Percentiles rank a stretch among this genome's conserved stretches.
Conservation (phyloP, 2,888 invertebrate genomes). For the Metellina segmentata region DNA sequence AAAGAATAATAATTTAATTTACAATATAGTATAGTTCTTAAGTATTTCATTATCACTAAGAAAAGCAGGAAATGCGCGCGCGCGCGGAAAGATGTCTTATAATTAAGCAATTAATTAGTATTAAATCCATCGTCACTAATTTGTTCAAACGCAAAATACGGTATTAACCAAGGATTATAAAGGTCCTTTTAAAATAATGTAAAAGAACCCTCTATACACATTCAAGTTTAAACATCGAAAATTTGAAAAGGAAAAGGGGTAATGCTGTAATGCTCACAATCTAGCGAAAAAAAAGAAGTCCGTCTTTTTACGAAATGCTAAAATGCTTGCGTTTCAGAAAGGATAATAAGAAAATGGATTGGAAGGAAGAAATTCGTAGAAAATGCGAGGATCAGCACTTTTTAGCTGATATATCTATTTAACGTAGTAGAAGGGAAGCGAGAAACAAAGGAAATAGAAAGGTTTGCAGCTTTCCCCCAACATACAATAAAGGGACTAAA, state of each 20-base stretch:
- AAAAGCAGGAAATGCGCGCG: too few species aligned
- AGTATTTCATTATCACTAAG: too few species aligned
- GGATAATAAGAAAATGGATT: neutral
- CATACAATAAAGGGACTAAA: conserved; percentile 45
- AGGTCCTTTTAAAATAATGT: neutral
- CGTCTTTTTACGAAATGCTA: neutral
- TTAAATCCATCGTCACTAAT: too few species aligned
- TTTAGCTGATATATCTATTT: neutral
- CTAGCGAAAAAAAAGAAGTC: neutral
- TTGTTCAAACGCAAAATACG: too few species aligned
- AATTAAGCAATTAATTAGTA: too few species aligned
- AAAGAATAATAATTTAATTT: too few species aligned
- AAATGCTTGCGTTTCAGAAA: neutral
- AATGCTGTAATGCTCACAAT: too few species aligned
- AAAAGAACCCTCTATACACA: neutral
- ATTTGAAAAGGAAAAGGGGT: too few species aligned
- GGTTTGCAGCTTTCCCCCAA: conserved; percentile 24
- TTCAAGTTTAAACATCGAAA: neutral
- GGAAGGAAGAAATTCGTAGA: neutral
- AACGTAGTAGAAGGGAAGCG: conserved; percentile 1
- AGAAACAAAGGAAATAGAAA: conserved; percentile 27
- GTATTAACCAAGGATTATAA: too few species aligned
- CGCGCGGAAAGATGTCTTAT: too few species aligned
- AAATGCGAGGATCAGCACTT: conserved; percentile 21
- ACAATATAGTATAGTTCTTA: too few species aligned